Evolutionary conservation across 2,113 vertebrate species (phyloP).

Genomic region (Hippoglossus stenolepis): DNA sequence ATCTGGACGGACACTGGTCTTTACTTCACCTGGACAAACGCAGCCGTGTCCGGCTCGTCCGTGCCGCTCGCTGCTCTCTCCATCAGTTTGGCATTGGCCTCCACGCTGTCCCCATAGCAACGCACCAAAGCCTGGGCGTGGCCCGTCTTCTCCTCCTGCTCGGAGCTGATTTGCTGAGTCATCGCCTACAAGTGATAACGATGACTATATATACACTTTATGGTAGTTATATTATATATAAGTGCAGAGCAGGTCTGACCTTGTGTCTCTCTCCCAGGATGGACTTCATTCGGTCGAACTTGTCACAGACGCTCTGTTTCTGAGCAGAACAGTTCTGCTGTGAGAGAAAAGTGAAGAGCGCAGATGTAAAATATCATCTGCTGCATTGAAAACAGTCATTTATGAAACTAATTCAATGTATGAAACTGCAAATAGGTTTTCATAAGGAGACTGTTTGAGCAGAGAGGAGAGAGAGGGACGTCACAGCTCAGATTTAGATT

Average conservation of each 20-base stretch:
- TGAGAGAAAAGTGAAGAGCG: no score
- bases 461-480: no score
- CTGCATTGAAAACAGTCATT: no score
- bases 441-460: no score
- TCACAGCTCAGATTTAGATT: no score
- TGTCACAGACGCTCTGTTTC: slow-evolving; percentile 81
- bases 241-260: slow-evolving; percentile 40
- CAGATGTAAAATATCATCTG: no score
- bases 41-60: slow-evolving; percentile 81
- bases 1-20: background rate
- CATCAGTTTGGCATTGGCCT: slow-evolving; percentile 78
- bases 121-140: slow-evolving; percentile 63
- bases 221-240: background rate
- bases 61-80: slow-evolving; percentile 75
- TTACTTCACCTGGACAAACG: slow-evolving; percentile 79
- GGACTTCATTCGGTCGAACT: slow-evolving; percentile 73
- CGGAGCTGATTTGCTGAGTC: slow-evolving; percentile 76
- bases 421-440: no score
- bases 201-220: background rate
- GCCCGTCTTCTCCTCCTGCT: slow-evolving; percentile 80
- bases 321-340: slow-evolving; percentile 80
- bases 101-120: slow-evolving; percentile 72
- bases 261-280: slow-evolving; percentile 80
- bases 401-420: no score
- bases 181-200: slow-evolving; percentile 57